Evolutionary conservation across 2,797 vertebrate genomes (phyloP).

Genomic region (Macropus fuliginosus): DNA sequence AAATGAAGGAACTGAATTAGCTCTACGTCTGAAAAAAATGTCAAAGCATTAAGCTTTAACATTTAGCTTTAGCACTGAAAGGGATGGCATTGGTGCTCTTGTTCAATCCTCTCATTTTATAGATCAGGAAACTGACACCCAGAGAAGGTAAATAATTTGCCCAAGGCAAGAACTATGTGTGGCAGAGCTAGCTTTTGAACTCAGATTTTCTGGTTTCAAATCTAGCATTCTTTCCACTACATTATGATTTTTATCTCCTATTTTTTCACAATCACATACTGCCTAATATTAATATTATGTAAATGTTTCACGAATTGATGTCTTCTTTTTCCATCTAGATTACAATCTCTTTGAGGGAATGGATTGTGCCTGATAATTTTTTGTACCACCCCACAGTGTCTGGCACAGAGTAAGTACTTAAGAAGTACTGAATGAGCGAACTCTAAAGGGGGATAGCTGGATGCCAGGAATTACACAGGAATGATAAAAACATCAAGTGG

Average conservation of each 20-base stretch:
- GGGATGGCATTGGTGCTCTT: neutral
- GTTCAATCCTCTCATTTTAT: neutral
- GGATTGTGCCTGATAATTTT: neutral
- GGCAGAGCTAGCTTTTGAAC: neutral
- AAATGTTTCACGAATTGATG: neutral
- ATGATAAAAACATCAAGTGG: conserved; percentile 27
- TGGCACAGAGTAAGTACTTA: neutral
- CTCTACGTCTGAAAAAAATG: neutral
- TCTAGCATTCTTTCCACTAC: neutral
- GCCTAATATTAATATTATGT: neutral
- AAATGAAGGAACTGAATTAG: neutral
- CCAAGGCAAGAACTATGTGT: neutral
- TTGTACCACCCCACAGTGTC: neutral
- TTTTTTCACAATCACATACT: neutral
- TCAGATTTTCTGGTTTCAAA: neutral
- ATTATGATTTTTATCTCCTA: neutral
- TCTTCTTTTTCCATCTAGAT: conserved; percentile 41
- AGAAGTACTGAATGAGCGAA: conserved; percentile 17
- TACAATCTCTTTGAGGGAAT: conserved; percentile 19
- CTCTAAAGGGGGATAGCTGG: neutral
- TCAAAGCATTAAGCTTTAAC: neutral
- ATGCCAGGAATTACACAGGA: neutral
- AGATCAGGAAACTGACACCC: neutral
- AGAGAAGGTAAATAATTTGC: neutral
- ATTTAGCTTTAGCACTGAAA: neutral